Base-by-base conservation (phyloP, 2,797 vertebrate species). In the Syngnathus rostellatus region DNA sequence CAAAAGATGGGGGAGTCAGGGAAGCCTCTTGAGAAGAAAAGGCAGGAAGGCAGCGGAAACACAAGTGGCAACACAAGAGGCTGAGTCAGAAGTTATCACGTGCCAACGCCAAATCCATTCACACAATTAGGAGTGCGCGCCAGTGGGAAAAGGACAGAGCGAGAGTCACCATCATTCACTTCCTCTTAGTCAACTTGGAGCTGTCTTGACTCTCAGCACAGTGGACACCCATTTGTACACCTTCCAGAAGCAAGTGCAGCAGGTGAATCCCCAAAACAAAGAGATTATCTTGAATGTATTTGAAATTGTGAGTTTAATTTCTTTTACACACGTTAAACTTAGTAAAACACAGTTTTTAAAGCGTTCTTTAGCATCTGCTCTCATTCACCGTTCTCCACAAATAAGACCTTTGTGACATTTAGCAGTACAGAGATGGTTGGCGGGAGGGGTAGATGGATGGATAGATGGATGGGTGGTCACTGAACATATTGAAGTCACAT, bases 21-120 rank as follows among this genome's bases (percentile, higher is more conserved):
- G 72, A 72, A 83, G 80, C 70, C 77, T 81, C 84, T 87, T 79
- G 70, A 87, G 78, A 81, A 79, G 23, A 86, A 87, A 85, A 78
- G 77, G 72, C 78, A 86, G 86, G 85, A 87, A 86, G 39, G 66
- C 67, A 75, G 72, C 37, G 41, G 80, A 77, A 83, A 43, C n/a
- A 43, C 39, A 43, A 41, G 60, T 43, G 76, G 72, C 74, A 76
- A 81, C 68, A 78, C 78, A 84, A 82, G 75, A 81, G 82, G 74
- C 73, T 77, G 74, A 81, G 67, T 68, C 75, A 80, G 68, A 77
- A 83, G 74, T 81, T 79, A 79, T 87, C 71, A 66, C 68, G 69
- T 70, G 78, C 70, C 65, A 76, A 72, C 59, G 82, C 80, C 81
- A 83, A 83, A 83, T 78, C 74, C 78, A 85, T 84, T 87, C 85